Percentiles rank a stretch among this genome's conserved stretches.
Evolutionary conservation across 30 jellyfish, hydroid and myxozoan species (phyloP).

Genomic region (Rhopilema esculentum): DNA sequence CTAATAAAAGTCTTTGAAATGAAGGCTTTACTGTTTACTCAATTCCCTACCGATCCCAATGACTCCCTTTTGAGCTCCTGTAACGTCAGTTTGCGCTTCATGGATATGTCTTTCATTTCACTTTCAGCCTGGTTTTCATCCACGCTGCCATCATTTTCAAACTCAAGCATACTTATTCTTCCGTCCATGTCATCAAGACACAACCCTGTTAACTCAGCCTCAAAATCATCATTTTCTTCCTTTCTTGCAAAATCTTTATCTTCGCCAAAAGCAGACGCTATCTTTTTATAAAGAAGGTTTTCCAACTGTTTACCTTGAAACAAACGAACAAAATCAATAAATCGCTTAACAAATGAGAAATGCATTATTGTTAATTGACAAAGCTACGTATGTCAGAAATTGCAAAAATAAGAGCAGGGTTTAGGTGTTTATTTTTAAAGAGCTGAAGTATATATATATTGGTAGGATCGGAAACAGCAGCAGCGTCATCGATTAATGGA

Average conservation of each 20-base stretch:
- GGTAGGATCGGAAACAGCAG: too few species aligned
- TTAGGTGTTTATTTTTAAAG: too few species aligned
- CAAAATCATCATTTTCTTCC: slow-evolving; percentile 25
- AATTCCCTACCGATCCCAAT: slow-evolving; percentile 64
- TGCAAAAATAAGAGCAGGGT: too few species aligned
- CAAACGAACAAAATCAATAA: not conserved
- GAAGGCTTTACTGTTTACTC: too few species aligned
- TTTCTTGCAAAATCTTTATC: not conserved
- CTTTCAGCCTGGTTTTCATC: slow-evolving; percentile 26
- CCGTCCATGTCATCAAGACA: slow-evolving; percentile 53
- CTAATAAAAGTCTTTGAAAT: too few species aligned
- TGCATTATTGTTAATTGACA: too few species aligned
- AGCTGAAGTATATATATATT: too few species aligned
- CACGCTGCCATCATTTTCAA: slow-evolving; percentile 33
- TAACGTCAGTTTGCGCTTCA: slow-evolving; percentile 39
- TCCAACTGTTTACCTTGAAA: not conserved
- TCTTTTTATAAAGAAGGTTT: not conserved
- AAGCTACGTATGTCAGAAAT: too few species aligned
- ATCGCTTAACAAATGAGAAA: too few species aligned
- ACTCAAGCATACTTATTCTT: slow-evolving; percentile 65
- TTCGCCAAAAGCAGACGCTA: slow-evolving; percentile 41
- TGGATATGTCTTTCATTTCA: slow-evolving; percentile 47
- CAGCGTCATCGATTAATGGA: too few species aligned
- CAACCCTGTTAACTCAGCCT: slow-evolving; percentile 34
- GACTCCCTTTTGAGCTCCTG: slow-evolving; percentile 50